phyloP scores from a whole-genome alignment of 2,797 vertebrate species.

The Forpus xanthops region DNA sequence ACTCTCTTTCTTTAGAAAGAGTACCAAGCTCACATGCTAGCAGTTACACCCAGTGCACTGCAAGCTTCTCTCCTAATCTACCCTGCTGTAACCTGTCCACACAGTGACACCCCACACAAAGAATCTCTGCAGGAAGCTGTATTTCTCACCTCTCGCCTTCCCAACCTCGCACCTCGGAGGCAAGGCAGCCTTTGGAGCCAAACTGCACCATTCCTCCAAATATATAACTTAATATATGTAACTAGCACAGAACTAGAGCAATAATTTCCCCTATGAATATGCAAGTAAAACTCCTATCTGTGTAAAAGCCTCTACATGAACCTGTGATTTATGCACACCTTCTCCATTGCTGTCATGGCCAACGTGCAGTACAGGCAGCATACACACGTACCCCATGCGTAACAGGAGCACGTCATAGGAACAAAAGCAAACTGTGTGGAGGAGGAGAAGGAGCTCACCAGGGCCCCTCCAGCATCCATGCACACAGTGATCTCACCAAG shows the following conservation, averaged over 20 bases:
- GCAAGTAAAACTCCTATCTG: not conserved
- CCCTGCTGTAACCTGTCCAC: not conserved
- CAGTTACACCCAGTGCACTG: not conserved
- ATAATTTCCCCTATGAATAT: not conserved
- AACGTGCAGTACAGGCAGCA: rapidly evolving
- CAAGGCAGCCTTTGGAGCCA: not conserved
- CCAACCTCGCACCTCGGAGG: not conserved
- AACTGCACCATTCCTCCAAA: not conserved
- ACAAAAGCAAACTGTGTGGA: not conserved
- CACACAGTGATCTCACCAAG: not conserved
- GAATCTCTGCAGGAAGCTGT: not conserved
- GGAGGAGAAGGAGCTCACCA: not conserved
- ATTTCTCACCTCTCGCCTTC: not conserved
- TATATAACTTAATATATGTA: not conserved
- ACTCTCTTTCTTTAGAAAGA: not conserved
- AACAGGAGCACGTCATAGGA: not conserved
- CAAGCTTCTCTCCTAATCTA: not conserved
- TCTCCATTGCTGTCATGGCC: rapidly evolving
- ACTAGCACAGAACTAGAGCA: not conserved
- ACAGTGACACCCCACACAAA: not conserved
- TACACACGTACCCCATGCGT: rapidly evolving
- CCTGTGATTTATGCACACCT: not conserved
- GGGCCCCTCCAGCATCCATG: not conserved
- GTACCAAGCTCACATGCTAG: not conserved
- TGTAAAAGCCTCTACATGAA: not conserved